Evolutionary conservation across 2,888 invertebrate genomes (phyloP).

Genomic region (Norana najaformis): DNA sequence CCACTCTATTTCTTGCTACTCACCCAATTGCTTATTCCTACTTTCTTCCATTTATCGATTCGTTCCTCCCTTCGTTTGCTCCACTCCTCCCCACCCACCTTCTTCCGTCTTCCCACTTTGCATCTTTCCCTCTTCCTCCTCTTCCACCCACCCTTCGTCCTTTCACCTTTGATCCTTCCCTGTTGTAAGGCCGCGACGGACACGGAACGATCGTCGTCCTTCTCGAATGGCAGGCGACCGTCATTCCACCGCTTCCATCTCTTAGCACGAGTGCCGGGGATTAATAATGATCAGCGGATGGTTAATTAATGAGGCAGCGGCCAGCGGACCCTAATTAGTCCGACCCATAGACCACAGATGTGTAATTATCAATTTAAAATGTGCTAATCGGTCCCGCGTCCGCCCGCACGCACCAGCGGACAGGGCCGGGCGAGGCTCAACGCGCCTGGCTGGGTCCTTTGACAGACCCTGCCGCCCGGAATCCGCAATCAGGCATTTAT

Average conservation of each 20-base stretch:
- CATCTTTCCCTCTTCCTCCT: background rate
- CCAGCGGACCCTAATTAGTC: background rate
- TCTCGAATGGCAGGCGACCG: background rate
- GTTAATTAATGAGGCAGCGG: conserved; percentile 8
- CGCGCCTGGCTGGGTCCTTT: conserved; percentile 1
- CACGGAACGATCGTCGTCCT: background rate
- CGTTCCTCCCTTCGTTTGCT: background rate
- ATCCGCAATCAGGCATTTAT: conserved; percentile 19
- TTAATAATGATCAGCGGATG: conserved; percentile 8
- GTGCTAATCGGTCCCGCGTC: conserved; percentile 14
- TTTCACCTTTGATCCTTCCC: background rate
- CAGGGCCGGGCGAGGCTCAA: background rate
- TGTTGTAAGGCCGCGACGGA: background rate
- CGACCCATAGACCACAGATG: conserved; percentile 22
- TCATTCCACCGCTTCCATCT: conserved; percentile 7
- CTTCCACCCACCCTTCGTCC: background rate
- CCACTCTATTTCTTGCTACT: background rate
- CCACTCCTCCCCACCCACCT: background rate
- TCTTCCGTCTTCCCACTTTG: background rate
- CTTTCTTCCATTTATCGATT: background rate
- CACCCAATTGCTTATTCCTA: background rate
- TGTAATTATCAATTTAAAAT: conserved; percentile 27
- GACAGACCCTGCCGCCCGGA: background rate
- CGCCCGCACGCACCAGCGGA: background rate
- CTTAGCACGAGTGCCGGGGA: background rate